Evolutionary conservation across 2,888 invertebrate genomes (phyloP).

Genomic region (Mylabris sibirica): DNA sequence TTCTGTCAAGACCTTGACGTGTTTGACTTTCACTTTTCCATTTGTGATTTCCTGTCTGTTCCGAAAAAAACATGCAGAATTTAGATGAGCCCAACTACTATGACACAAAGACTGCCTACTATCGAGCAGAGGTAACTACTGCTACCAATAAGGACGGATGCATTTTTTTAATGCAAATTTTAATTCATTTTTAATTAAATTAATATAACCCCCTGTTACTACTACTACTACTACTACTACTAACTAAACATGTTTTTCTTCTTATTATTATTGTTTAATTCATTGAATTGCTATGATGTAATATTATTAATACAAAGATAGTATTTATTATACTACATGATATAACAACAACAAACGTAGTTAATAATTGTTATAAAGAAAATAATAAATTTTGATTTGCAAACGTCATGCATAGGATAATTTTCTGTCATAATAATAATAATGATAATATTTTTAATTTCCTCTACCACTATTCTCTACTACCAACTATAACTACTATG

Average conservation of each 20-base stretch:
- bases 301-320: neutral
- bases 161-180: too few relatives aligned
- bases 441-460: neutral
- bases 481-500: neutral
- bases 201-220: too few relatives aligned
- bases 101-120: neutral
- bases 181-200: too few relatives aligned
- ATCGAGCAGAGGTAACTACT: too few relatives aligned
- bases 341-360: neutral
- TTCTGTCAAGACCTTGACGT: slow-evolving; percentile 18
- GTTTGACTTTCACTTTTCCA: slow-evolving; percentile 16
- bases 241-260: neutral
- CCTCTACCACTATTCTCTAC: neutral
- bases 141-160: too few relatives aligned
- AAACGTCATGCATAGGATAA: slow-evolving; percentile 4
- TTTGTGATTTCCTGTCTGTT: slow-evolving; percentile 20
- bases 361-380: neutral
- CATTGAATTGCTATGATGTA: neutral
- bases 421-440: slow-evolving; percentile 1
- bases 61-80: slow-evolving; percentile 10
- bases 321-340: neutral
- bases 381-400: neutral
- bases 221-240: neutral
- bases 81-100: neutral
- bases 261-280: neutral